Conservation (phyloP, 2,113 vertebrate genomes). For the Malurus alboscapulatus region DNA sequence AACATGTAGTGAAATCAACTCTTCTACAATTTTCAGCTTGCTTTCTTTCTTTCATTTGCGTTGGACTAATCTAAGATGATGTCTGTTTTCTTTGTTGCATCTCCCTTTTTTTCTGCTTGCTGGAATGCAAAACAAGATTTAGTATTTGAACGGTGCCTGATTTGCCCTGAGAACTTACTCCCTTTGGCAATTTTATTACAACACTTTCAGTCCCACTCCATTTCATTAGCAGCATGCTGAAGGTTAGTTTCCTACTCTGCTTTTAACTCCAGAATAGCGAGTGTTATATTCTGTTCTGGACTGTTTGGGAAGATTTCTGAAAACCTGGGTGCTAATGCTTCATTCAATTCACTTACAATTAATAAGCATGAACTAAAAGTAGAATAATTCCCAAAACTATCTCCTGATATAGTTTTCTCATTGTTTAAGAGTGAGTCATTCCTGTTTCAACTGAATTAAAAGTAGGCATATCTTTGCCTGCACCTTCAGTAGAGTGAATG, state of each 20-base stretch:
- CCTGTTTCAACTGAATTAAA: not conserved
- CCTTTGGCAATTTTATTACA: slow-evolving; percentile 22
- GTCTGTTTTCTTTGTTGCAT: slow-evolving; percentile 60
- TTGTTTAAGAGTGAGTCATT: not conserved
- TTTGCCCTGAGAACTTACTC: slow-evolving; percentile 14
- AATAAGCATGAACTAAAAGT: not conserved
- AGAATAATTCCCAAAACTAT: not conserved
- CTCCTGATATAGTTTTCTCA: not conserved
- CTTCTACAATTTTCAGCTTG: slow-evolving; percentile 76
- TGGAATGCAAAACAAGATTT: slow-evolving; percentile 66
- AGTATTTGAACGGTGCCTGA: not conserved
- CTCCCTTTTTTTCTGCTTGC: slow-evolving; percentile 48
- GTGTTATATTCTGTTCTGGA: not conserved
- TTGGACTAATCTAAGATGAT: slow-evolving; percentile 70
- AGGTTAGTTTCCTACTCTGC: not conserved
- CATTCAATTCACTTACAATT: not conserved
- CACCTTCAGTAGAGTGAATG: not conserved
- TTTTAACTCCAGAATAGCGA: slow-evolving; percentile 8
- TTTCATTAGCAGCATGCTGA: not conserved
- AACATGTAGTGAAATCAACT: slow-evolving; percentile 82
- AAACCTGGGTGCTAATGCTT: not conserved
- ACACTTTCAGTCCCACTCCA: not conserved
- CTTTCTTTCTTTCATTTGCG: slow-evolving; percentile 71
- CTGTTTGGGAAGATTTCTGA: slow-evolving; percentile 19
- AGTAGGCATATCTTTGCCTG: not conserved